Evolutionary conservation across 2,888 invertebrate genomes (phyloP), one percentile per base, ranked within the genome.

Genomic region (Cephus pulcher): DNA sequence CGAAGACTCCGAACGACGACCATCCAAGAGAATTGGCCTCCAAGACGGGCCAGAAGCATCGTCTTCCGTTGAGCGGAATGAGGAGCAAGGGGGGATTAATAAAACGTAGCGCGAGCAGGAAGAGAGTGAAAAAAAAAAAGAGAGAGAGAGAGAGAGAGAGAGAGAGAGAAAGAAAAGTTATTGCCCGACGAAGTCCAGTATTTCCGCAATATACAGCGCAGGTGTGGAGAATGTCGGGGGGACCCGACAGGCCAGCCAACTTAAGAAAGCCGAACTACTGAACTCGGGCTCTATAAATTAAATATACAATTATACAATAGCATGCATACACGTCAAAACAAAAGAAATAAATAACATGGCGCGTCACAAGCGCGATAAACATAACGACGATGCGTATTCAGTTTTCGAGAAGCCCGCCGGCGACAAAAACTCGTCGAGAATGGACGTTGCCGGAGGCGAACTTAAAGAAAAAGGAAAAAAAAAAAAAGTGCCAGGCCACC

Each of bases 121-220:
- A 75, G 40, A 80, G 82, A 81, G 12, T 37, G 34, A 34, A 34
- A 34, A 37, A 37, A 40, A 40, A 40, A 56, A 6, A 40, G 1
- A 81, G 83, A 80, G 80, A 73, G 76, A 40, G 1, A 81, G n/a
- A n/a, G n/a, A n/a, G n/a, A n/a, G n/a, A n/a, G 83, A 80, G 80
- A 73, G 83, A 80, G 80, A 73, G 76, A 76, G 84, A 85, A 84
- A 83, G 85, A 86, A 87, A 86, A 85, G 85, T 87, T 87, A 87
- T 86, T 88, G 89, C 88, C 86, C 88, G 89, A 88, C 87, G 86
- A 86, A 89, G 89, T 90, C 89, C 89, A 87, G 90, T 87, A 87
- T 89, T 90, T 90, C 88, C 89, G 90, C 89, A 91, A 91, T 91
- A 91, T 90, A 90, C 88, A 87, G 88, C 90, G 87, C 91, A 90